Evolutionary conservation across 2,888 invertebrate genomes (phyloP).

Genomic region (Spilarctia lutea): DNA sequence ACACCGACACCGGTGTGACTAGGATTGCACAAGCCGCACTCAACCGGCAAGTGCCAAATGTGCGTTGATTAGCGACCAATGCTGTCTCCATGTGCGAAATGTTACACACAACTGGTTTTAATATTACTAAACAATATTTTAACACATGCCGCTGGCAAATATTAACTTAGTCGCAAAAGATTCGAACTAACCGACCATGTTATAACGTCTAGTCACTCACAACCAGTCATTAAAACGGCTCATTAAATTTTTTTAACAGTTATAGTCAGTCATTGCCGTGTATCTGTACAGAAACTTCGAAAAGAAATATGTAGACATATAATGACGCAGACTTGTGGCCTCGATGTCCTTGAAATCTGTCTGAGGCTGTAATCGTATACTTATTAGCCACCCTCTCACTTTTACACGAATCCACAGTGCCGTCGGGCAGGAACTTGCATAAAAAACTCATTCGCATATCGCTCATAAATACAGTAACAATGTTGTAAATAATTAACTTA

Average conservation of each 20-base stretch:
- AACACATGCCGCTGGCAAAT: background rate
- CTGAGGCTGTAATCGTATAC: slow-evolving; percentile 5
- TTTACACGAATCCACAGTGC: background rate
- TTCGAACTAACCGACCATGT: background rate
- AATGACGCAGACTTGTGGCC: slow-evolving; percentile 14
- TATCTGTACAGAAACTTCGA: slow-evolving; percentile 5
- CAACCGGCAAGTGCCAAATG: slow-evolving; percentile 54
- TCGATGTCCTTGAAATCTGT: slow-evolving; percentile 18
- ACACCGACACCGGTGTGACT: slow-evolving; percentile 38
- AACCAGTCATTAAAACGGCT: slow-evolving; percentile 15
- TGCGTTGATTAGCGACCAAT: slow-evolving; percentile 56
- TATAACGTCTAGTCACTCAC: background rate
- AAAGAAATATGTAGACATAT: slow-evolving; percentile 9
- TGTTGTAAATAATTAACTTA: background rate
- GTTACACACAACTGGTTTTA: slow-evolving; percentile 19
- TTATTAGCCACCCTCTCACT: background rate
- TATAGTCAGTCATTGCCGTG: slow-evolving; percentile 6
- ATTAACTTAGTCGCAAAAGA: background rate
- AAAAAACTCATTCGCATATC: background rate
- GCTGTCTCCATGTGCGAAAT: slow-evolving; percentile 37
- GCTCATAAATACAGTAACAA: background rate
- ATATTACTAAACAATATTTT: slow-evolving; percentile 10
- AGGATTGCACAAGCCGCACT: slow-evolving; percentile 47
- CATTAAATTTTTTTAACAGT: slow-evolving; percentile 24
- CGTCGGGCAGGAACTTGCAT: background rate